These are phyloP conservation scores for Drosophila demipolita DNA, from an alignment of 2,888 invertebrate species.

Conservation along the genomic window DNA sequence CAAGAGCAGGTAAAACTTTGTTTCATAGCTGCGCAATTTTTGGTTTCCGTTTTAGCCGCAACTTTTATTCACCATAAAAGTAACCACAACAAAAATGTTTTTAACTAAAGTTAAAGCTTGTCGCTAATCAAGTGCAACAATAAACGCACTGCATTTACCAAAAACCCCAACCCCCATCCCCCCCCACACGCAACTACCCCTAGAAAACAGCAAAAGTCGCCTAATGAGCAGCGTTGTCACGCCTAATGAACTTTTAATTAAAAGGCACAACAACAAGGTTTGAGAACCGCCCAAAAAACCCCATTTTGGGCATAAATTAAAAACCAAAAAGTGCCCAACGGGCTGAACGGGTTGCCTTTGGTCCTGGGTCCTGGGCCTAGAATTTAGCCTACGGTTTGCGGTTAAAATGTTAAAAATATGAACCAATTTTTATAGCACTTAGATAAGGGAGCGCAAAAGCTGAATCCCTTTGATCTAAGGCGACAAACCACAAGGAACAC, in stretches of 20 bases:
- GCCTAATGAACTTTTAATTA: constrained; percentile 81
- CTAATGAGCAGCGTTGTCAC: constrained; percentile 71
- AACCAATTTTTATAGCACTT: constrained; percentile 58
- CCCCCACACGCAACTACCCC: no score
- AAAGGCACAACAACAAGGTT: constrained; percentile 58
- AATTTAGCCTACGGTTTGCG: constrained; percentile 1
- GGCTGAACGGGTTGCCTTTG: constrained; percentile 6
- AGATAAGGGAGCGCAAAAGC: constrained; percentile 38
- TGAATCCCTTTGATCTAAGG: constrained; percentile 65
- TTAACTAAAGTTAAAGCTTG: constrained; percentile 49
- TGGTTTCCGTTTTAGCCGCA: constrained; percentile 10
- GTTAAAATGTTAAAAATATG: constrained; percentile 47
- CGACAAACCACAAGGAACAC: constrained; percentile 53
- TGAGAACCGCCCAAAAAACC: constrained; percentile 48
- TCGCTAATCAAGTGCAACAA: constrained; percentile 72
- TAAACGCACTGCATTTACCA: constrained; percentile 39
- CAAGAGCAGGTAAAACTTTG: constrained; percentile 53
- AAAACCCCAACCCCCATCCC: neutral
- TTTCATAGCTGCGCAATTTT: constrained; percentile 55
- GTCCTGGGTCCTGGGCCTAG: neutral
- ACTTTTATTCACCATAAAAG: constrained; percentile 47
- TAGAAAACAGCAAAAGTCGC: constrained; percentile 38
- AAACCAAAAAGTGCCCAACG: constrained; percentile 40
- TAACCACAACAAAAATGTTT: constrained; percentile 22
- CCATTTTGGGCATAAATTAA: constrained; percentile 68